A percentile compares a stretch with the other conserved stretches of the same genome.
phyloP scores from a whole-genome alignment of 2,888 invertebrate species.

The Coelinius sp. region DNA sequence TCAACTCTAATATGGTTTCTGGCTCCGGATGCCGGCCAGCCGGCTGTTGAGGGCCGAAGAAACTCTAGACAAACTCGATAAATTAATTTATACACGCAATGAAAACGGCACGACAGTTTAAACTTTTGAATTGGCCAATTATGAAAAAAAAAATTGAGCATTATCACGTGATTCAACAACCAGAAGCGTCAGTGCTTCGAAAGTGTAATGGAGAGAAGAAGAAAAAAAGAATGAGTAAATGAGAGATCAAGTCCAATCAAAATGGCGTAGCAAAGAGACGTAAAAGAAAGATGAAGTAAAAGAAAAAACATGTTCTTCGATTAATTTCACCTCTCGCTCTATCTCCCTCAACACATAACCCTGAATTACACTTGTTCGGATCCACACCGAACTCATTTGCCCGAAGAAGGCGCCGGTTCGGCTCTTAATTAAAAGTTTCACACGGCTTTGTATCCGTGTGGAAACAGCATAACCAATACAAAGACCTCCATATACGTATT shows the following conservation, averaged over 20 bases:
- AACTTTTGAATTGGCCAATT: constrained; percentile 24
- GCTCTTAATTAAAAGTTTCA: constrained; percentile 64
- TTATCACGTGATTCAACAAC: constrained; percentile 4
- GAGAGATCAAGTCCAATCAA: constrained; percentile 18
- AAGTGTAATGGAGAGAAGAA: constrained; percentile 7
- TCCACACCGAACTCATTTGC: constrained; percentile 34
- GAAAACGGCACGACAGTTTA: constrained; percentile 14
- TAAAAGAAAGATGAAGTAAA: constrained; percentile 10
- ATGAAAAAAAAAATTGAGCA: constrained; percentile 18
- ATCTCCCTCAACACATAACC: constrained; percentile 5
- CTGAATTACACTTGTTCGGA: constrained; percentile 6
- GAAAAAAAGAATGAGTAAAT: constrained; percentile 29
- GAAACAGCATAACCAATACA: constrained; percentile 50
- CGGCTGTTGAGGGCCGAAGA: background rate
- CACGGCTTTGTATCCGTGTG: constrained; percentile 53
- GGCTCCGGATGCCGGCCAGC: background rate
- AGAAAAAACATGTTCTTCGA: constrained; percentile 22
- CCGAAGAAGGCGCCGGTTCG: constrained; percentile 50
- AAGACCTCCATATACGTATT: background rate
- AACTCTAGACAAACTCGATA: constrained; percentile 30
- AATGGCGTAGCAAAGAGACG: constrained; percentile 2
- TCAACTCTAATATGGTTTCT: background rate
- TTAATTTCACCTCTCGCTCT: background rate
- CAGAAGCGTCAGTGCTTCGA: background rate
- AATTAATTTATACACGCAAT: constrained; percentile 37